Conservation (phyloP, 37 sponge, comb jelly and placozoan genomes). For the Agelas oroides region DNA sequence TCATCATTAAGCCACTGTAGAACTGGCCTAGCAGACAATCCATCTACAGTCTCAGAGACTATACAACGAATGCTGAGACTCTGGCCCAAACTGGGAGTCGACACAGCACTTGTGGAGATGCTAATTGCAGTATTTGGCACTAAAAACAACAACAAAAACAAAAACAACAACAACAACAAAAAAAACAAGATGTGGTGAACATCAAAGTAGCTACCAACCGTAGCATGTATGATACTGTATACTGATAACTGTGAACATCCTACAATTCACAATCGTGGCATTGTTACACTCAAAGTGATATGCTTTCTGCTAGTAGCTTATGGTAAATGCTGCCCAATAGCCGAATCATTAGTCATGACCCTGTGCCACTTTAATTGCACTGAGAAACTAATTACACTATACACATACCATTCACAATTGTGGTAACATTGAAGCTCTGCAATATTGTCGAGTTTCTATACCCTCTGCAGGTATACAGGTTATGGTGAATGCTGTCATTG, state of each 20-base stretch:
- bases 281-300: not conserved
- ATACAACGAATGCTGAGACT: not conserved
- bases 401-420: not conserved
- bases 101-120: no score
- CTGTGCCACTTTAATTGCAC: not conserved
- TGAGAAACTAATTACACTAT: no score
- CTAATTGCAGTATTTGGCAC: no score
- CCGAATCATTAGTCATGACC: not conserved
- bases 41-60: not conserved
- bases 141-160: no score
- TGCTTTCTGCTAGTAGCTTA: not conserved
- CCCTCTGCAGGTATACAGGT: not conserved
- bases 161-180: no score
- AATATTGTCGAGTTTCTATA: not conserved
- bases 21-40: not conserved
- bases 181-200: no score
- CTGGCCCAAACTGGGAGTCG: no score
- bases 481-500: not conserved
- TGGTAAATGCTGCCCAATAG: not conserved
- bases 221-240: no score
- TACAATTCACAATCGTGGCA: not conserved
- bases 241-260: not conserved
- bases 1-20: not conserved
- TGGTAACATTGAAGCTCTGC: not conserved
- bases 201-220: no score